A percentile compares a stretch with the other conserved stretches of the same genome.
Evolutionary conservation across 2,888 invertebrate species (phyloP).

Genomic region (Netelia melanura): DNA sequence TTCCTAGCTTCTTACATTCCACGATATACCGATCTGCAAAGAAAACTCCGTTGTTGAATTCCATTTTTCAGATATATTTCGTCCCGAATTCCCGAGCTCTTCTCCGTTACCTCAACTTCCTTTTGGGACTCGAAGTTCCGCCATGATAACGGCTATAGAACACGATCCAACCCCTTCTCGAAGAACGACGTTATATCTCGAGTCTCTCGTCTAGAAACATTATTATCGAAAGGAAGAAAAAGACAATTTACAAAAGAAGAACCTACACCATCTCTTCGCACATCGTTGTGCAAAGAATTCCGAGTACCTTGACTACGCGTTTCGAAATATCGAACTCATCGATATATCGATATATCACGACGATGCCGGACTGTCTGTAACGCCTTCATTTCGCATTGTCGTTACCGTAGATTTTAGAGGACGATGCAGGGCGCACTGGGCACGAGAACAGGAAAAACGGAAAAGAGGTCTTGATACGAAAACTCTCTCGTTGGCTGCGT

Average conservation of each 20-base stretch:
- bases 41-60: too few relatives aligned
- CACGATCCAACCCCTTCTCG: constrained; percentile 73
- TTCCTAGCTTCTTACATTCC: too few relatives aligned
- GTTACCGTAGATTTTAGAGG: constrained; percentile 51
- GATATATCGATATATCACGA: constrained; percentile 3
- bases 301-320: constrained; percentile 11
- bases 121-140: constrained; percentile 71
- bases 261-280: constrained; percentile 20
- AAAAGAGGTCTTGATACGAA: constrained; percentile 41
- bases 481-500: constrained; percentile 53
- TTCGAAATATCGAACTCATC: not conserved
- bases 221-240: constrained; percentile 26
- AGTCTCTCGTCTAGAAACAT: not conserved
- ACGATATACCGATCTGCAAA: too few relatives aligned
- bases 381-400: constrained; percentile 8
- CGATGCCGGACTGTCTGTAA: not conserved
- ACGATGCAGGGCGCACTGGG: constrained; percentile 23
- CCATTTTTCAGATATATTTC: too few relatives aligned
- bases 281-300: constrained; percentile 33
- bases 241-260: constrained; percentile 8
- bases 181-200: constrained; percentile 52
- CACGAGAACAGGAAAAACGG: constrained; percentile 20
- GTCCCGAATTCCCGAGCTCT: constrained; percentile 14
- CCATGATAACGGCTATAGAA: constrained; percentile 74
- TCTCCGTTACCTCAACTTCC: constrained; percentile 67